Evolutionary conservation across 2,797 vertebrate species (phyloP).

Genomic region (Enteromius trimaculatus): DNA sequence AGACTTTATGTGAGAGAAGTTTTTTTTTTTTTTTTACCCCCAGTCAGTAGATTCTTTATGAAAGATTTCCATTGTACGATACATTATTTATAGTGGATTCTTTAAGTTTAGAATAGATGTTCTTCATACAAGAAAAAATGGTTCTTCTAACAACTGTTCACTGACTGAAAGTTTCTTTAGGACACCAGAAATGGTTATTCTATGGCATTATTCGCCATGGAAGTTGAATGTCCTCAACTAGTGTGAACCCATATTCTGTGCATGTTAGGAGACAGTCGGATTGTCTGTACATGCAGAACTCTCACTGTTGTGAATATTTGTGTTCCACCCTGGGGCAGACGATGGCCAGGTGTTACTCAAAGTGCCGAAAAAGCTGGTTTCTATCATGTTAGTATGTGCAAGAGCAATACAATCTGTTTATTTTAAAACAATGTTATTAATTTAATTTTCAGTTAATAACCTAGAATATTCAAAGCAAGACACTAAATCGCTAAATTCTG

Average conservation of each 20-base stretch:
- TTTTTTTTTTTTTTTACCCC: no score
- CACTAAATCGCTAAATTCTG: neutral
- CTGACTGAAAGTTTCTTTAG: neutral
- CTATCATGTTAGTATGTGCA: neutral
- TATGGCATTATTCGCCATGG: neutral
- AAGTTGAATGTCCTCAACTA: neutral
- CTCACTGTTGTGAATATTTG: conserved; percentile 37
- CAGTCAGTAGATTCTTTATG: neutral
- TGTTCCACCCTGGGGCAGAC: conserved; percentile 12
- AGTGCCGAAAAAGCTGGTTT: neutral
- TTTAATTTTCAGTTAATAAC: neutral
- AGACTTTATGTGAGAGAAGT: no score
- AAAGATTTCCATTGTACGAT: no score
- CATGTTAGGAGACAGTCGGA: neutral
- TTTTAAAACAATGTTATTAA: neutral
- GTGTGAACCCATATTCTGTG: neutral
- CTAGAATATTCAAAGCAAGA: neutral
- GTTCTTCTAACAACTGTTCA: neutral
- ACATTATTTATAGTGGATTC: no score
- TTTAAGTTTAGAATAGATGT: no score
- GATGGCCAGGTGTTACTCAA: conserved; percentile 44
- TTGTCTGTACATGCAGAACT: conserved; percentile 27
- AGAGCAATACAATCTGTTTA: neutral
- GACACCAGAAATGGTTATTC: neutral
- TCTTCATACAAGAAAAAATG: neutral